Evolutionary conservation across 1,140 invertebrate species (phyloP), one percentile per base, ranked within the genome.

Genomic region (Octopus sinensis): DNA sequence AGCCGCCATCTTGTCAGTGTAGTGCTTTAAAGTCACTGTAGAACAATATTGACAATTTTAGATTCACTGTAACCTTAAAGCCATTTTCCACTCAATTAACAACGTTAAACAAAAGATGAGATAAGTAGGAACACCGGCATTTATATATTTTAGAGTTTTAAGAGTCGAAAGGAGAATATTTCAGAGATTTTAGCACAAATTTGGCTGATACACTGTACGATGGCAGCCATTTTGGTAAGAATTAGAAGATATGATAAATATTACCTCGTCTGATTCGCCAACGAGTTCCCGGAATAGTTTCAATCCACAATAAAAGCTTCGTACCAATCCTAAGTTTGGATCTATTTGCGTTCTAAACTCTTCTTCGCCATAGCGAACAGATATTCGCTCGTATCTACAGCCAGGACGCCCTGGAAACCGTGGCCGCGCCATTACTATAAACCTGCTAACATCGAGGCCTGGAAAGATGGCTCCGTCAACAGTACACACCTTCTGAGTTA

Each of bases 241-340:
- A 54, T 7, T 4, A 79, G 54, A 79, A 79, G 23, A 79, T 54
- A n/a, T 68, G 54, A n/a, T 4, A 51, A 77, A 80, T 76, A 84
- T 89, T 91, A 91, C 91, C 90, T 91, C 90, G 76, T 91, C 91
- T 30, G 90, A 91, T 78, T 91, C 89, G 71, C 91, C 91, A 86
- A 90, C 91, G 73, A 91, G 79, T 84, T 91, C 88, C 76, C 86
- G 86, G 86, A 92, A 92, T 76, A 87, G 80, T 81, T 89, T 88
- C 83, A 91, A 88, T 56, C 91, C 90, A 82, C 85, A 81, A 78
- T 89, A 86, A 51, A 90, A 86, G 81, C 86, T 90, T 52, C 85
- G 85, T 78, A 89, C 84, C 83, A 87, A 81, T 79, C 81, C 77
- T 80, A 87, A 78, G 54, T 84, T 83, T 52, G 85, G 85, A 86